phyloP scores from a whole-genome alignment of 2,797 vertebrate species.

The Austrolebias charrua region DNA sequence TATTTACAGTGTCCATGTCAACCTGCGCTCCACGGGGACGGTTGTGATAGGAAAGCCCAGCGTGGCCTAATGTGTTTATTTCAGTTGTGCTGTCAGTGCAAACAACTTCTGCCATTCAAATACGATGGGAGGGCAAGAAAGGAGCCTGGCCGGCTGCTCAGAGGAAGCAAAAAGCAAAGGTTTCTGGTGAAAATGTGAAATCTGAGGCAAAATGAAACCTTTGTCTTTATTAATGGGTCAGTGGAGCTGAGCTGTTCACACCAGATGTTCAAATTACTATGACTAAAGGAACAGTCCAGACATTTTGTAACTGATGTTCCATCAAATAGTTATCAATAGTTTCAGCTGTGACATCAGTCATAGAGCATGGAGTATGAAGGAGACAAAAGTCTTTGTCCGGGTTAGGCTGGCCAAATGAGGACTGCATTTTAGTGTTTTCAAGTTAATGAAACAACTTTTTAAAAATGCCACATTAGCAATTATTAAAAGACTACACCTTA shows the following conservation, averaged over 20 bases:
- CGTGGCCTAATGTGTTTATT: conserved; percentile 64
- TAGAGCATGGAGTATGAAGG: no score
- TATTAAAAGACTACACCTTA: no score
- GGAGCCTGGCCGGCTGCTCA: conserved; percentile 17
- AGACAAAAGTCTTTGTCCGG: no score
- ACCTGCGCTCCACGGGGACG: conserved; percentile 46
- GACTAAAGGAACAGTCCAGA: no score
- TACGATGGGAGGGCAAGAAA: conserved; percentile 19
- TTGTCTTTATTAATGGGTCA: not conserved
- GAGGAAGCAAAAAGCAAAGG: conserved; percentile 4
- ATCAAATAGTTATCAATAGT: no score
- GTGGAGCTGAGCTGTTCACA: not conserved
- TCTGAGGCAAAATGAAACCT: not conserved
- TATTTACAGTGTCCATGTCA: conserved; percentile 74
- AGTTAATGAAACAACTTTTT: no score
- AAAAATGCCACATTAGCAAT: no score
- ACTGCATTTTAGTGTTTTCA: no score
- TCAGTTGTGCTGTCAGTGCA: conserved; percentile 53
- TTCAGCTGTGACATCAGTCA: no score
- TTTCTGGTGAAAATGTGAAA: not conserved
- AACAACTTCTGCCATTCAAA: conserved; percentile 41
- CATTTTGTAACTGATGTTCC: no score
- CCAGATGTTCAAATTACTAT: not conserved
- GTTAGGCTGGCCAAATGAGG: no score
- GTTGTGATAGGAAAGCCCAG: conserved; percentile 65